Evolutionary conservation across 2,797 vertebrate species (phyloP).

Genomic region (Mastacembelus armatus): DNA sequence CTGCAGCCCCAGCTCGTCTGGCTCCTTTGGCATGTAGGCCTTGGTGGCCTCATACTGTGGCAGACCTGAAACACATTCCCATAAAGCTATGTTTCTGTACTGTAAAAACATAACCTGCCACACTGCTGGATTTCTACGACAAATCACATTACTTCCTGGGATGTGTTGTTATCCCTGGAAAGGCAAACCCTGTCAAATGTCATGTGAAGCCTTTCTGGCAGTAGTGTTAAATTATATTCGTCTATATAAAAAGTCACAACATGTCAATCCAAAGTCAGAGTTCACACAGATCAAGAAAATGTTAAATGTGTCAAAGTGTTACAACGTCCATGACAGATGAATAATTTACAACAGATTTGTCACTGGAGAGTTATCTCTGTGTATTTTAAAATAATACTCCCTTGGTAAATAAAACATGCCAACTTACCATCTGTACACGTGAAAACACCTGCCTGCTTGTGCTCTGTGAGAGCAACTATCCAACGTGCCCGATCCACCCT

Average conservation of each 20-base stretch:
- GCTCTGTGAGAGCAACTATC: conserved; percentile 86
- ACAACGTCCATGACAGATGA: not conserved
- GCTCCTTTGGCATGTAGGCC: conserved; percentile 89
- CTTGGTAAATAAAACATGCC: conserved; percentile 2
- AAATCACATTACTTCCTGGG: not conserved
- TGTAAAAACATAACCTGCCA: too few species aligned
- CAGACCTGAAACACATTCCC: conserved; percentile 78
- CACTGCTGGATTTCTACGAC: not conserved
- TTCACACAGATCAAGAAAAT: not conserved
- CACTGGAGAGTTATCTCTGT: not conserved
- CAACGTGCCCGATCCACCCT: conserved; percentile 94
- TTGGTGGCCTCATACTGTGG: conserved; percentile 91
- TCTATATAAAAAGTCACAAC: too few species aligned
- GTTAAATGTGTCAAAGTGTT: too few species aligned
- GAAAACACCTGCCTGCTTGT: conserved; percentile 70
- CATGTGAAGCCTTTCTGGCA: too few species aligned
- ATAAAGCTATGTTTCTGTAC: not conserved
- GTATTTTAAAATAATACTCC: not conserved
- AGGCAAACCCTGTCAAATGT: conserved; percentile 6
- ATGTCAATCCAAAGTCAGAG: not conserved
- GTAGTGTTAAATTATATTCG: too few species aligned
- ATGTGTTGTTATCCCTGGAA: not conserved
- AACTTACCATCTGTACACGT: conserved; percentile 85
- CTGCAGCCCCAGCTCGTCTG: conserved; percentile 91
- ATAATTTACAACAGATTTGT: conserved; percentile 3